phyloP scores from a whole-genome alignment of 1,140 invertebrate species.

The Sinella curviseta region DNA sequence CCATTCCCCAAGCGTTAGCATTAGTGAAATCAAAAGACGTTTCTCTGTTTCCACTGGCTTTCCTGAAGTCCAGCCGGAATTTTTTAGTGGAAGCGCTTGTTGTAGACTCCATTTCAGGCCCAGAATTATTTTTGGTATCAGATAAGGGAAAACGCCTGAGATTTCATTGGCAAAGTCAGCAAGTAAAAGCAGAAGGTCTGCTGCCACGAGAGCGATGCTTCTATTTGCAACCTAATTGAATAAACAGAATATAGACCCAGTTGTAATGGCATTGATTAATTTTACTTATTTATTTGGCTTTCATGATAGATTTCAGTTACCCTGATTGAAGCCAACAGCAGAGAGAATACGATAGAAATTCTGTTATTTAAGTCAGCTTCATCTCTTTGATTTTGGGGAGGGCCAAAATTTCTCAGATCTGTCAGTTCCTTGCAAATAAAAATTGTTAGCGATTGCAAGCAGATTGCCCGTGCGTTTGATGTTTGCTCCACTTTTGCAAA shows the following conservation, averaged over 20 bases:
- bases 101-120: constrained; percentile 63
- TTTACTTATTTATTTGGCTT: background rate
- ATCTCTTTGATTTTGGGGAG: constrained; percentile 1
- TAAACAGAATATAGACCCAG: constrained; percentile 38
- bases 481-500: constrained; percentile 84
- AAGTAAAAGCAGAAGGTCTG: constrained; percentile 76
- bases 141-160: constrained; percentile 72
- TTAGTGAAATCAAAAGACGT: constrained; percentile 74
- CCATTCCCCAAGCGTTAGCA: constrained; percentile 90
- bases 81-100: constrained; percentile 58
- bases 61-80: constrained; percentile 47
- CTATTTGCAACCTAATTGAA: constrained; percentile 76
- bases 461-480: constrained; percentile 83
- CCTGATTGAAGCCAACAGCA: constrained; percentile 84
- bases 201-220: constrained; percentile 81
- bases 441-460: constrained; percentile 82
- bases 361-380: constrained; percentile 59
- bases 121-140: constrained; percentile 74
- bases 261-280: background rate
- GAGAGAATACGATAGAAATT: constrained; percentile 66
- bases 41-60: constrained; percentile 64
- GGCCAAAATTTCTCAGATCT: constrained; percentile 32
- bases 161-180: constrained; percentile 77
- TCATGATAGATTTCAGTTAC: constrained; percentile 56
- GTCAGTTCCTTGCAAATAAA: constrained; percentile 77